A percentile compares a stretch with the other conserved stretches of the same genome.
phyloP scores from a whole-genome alignment of 2,888 invertebrate genomes.

The Tenthredo livida region DNA sequence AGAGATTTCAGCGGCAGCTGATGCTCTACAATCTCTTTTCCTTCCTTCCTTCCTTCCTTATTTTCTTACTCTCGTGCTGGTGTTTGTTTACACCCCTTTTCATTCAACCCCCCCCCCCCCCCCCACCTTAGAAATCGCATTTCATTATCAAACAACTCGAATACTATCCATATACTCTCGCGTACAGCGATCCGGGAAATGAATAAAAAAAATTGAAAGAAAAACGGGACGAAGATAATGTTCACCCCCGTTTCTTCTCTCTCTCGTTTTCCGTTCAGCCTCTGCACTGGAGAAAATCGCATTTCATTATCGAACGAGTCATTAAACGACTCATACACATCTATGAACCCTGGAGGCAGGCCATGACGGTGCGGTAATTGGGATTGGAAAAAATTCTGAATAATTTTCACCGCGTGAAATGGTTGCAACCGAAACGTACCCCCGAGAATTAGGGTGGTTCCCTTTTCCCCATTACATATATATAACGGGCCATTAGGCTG shows the following conservation, averaged over 20 bases:
- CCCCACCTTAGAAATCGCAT: neutral
- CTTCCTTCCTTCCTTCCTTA: slow-evolving; percentile 29
- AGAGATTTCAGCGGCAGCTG: slow-evolving; percentile 48
- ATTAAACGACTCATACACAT: neutral
- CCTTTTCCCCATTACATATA: slow-evolving; percentile 34
- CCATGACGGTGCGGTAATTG: neutral
- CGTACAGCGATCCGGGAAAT: neutral
- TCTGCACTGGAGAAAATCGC: neutral
- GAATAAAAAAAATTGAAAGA: neutral
- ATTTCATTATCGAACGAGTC: neutral
- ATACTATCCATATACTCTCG: neutral
- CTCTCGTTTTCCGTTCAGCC: neutral
- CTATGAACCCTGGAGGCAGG: neutral
- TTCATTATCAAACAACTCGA: slow-evolving; percentile 38
- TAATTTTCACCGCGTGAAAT: neutral
- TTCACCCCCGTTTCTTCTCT: neutral
- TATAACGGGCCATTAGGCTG: slow-evolving; percentile 53
- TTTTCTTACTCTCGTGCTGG: neutral
- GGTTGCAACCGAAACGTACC: slow-evolving; percentile 21
- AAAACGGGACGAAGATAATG: neutral
- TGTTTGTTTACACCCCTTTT: slow-evolving; percentile 23
- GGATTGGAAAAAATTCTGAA: neutral
- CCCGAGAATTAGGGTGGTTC: slow-evolving; percentile 21
- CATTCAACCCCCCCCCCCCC: neutral
- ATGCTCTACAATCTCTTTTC: slow-evolving; percentile 42